Evolutionary conservation across 1,140 invertebrate species (phyloP), one percentile per base, ranked within the genome.

Genomic region (Macrobrachium rosenbergii): DNA sequence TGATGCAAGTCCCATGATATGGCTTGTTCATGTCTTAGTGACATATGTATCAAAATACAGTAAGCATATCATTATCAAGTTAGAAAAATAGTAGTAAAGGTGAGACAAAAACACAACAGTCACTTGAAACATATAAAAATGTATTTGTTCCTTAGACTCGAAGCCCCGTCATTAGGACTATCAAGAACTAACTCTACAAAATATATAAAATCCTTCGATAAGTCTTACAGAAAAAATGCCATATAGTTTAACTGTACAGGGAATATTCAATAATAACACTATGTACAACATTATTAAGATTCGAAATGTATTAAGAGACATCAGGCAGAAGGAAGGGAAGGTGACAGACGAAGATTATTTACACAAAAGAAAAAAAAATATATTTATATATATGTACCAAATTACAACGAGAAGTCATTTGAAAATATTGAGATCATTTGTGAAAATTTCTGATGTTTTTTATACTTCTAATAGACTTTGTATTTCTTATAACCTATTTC

Each of bases 101-200:
- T 62, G 19, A 67, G 37, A 83, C 23, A 75, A 45, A 78, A 63
- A 86, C 76, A 69, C 52, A 43, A 81, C 84, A 76, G 59, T 87
- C 84, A 81, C 84, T 81, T 87, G 84, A 87, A 87, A 87, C 84
- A 87, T 87, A 87, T 82, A 87, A 87, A 87, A 87, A 87, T 87
- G 21, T 87, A 87, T 87, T 86, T 87, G 64, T 80, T 81, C 60
- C 67, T 81, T 67, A 72, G 21, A 45, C 84, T 67, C 69, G 64
- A 14, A 43, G 23, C 37, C 67, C 84, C 67, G 11, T 23, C 59
- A 67, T 75, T 21, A 60, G 78, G 60, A 37, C 59, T 19, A 14
- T 58, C 84, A 75, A 64, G 67, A 23, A 59, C 59, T 81, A 75
- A 62, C 59, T 59, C 84, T 87, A 87, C 77, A 75, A 87, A 87